phyloP scores from a whole-genome alignment of 2,888 invertebrate species.

The Trichopria drosophilae region DNA sequence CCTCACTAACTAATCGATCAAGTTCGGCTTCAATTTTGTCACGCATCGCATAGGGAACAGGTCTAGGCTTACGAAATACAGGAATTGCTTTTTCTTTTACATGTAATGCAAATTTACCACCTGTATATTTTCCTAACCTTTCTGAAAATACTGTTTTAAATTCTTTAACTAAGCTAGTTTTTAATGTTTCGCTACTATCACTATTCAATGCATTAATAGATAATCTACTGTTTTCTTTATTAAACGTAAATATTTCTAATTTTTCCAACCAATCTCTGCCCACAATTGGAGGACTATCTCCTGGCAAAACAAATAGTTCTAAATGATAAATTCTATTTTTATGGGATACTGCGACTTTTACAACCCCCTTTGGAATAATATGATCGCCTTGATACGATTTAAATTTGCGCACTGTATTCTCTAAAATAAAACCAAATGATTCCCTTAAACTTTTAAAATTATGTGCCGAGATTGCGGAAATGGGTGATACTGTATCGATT shows the following conservation, averaged over 20 bases:
- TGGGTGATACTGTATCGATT: slow-evolving; percentile 31
- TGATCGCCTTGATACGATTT: slow-evolving; percentile 24
- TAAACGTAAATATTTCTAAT: no score
- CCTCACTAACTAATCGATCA: slow-evolving; percentile 22
- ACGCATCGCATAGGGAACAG: slow-evolving; percentile 36
- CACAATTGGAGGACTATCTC: slow-evolving; percentile 27
- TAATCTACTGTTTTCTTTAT: no score
- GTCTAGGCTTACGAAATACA: slow-evolving; percentile 31
- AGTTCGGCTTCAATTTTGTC: slow-evolving; percentile 33
- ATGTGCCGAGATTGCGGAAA: slow-evolving; percentile 29
- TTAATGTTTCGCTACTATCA: no score
- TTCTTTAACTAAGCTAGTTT: no score
- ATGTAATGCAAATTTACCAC: no score
- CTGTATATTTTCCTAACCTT: no score
- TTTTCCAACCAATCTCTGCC: no score
- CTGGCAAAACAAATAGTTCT: slow-evolving; percentile 29
- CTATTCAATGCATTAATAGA: no score
- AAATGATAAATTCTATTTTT: slow-evolving; percentile 3
- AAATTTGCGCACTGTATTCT: slow-evolving; percentile 9
- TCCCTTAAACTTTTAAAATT: background rate
- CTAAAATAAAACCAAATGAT: background rate
- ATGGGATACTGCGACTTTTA: slow-evolving; percentile 9
- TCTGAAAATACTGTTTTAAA: no score
- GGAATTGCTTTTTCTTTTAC: no score
- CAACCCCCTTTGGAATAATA: slow-evolving; percentile 16